phyloP scores from a whole-genome alignment of 2,113 vertebrate genomes.

The Psephotus haematonotus region DNA sequence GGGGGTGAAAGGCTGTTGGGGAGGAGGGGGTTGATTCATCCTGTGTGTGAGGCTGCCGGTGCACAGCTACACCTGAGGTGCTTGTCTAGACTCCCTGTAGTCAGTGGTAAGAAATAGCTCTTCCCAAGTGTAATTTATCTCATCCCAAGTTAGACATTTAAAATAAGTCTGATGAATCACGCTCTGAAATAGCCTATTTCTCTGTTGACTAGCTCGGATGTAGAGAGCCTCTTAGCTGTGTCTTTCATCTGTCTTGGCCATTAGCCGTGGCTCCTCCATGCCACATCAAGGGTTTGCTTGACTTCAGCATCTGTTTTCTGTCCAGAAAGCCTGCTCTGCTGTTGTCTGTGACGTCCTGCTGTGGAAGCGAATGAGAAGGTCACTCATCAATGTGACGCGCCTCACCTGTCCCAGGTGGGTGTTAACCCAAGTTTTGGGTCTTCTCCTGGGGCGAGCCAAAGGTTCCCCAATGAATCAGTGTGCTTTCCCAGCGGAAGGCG shows the following conservation, averaged over 20 bases:
- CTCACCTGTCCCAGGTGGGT: background rate
- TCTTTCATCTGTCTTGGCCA: background rate
- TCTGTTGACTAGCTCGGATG: background rate
- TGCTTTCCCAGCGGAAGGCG: rapidly evolving
- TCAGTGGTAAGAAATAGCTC: background rate
- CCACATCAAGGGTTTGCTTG: background rate
- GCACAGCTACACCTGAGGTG: background rate
- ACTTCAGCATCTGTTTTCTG: background rate
- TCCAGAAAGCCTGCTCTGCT: background rate
- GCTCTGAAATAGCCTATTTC: background rate
- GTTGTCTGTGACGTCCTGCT: background rate
- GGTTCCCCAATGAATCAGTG: rapidly evolving
- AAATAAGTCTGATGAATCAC: slow-evolving; percentile 21
- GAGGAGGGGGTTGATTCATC: background rate
- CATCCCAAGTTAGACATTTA: background rate
- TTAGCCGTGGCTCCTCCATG: background rate
- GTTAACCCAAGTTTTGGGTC: background rate
- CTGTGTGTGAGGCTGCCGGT: background rate
- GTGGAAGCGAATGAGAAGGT: background rate
- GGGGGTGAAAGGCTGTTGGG: rapidly evolving
- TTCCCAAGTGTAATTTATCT: background rate
- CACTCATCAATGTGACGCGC: rapidly evolving
- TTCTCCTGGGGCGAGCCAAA: background rate
- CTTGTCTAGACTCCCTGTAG: background rate
- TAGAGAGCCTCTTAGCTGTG: background rate